Base-by-base conservation (phyloP, 2,888 invertebrate species). In the Hemithea aestivaria region DNA sequence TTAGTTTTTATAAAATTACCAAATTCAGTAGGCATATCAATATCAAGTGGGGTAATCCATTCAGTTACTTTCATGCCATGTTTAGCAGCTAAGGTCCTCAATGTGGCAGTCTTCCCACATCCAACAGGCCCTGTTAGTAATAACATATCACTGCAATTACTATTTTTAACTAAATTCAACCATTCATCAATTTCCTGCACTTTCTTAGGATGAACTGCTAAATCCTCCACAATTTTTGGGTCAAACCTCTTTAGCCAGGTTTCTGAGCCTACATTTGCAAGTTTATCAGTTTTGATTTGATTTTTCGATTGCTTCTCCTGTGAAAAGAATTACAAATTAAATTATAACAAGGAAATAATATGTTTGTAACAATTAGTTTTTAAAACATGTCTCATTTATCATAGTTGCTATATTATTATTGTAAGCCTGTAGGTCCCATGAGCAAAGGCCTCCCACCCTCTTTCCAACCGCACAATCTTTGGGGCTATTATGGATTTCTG, bases 51-150 rank as follows among this genome's bases (percentile, higher is more conserved):
- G 56, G 94, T 95, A 11, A 92, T 90, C 96, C 96, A 97, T 74
- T 96, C 96, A 20, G 90, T 82, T 21, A 94, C 61, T 54, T 89
- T 88, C 20, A 90, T 75, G 16, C 87, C 81, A 45, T 91, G 72
- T 53, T 91, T 90, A 35, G 88, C 84, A 21, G 94, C 92, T 6
- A 96, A 53, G 6, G 91, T 87, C 39, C 85, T 88, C 1, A 96
- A 55, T 1, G 94, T 91, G 0, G 91, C 89, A 1, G 96, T 94
- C 81, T 97, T 97, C 0, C 96, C 96, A 64, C 91, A 90, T 0
- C 97, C 97, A 0, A 96, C 90, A 10, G 96, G 94, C 0, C 97
- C 97, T 5, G 92, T 92, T 10, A 97, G 54, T 2, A 96, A 68
- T 23, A 96, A 77, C 48, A 94, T 89, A 33, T 88, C 80, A 48